Evolutionary conservation across 30 jellyfish, hydroid and myxozoan species (phyloP).

Genomic region (Clytia hemisphaerica): DNA sequence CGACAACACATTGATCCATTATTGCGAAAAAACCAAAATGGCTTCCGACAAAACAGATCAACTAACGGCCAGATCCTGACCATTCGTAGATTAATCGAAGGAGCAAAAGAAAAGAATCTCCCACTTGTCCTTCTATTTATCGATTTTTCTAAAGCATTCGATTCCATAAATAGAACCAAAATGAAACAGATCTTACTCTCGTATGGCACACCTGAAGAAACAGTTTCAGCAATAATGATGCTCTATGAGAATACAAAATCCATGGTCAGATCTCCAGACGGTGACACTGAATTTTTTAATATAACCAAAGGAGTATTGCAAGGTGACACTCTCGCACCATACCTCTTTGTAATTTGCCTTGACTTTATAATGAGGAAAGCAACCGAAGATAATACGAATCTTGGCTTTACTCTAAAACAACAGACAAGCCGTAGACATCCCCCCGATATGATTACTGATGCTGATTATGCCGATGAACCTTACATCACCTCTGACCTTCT

Average conservation of each 20-base stretch:
- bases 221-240: slow-evolving; percentile 14
- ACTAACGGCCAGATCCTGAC: slow-evolving; percentile 23
- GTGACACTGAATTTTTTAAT: slow-evolving; percentile 21
- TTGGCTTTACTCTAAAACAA: slow-evolving; percentile 6
- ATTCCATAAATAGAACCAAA: slow-evolving; percentile 21
- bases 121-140: neutral
- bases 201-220: slow-evolving; percentile 36
- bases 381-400: neutral
- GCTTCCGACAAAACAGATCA: slow-evolving; percentile 20
- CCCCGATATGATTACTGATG: slow-evolving; percentile 31
- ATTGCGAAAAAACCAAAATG: slow-evolving; percentile 20
- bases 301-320: slow-evolving; percentile 18
- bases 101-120: neutral
- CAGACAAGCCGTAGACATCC: slow-evolving; percentile 34
- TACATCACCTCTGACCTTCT: slow-evolving; percentile 1
- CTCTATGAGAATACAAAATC: slow-evolving; percentile 31
- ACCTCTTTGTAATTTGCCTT: slow-evolving; percentile 16
- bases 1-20: no score
- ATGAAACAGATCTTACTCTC: slow-evolving; percentile 24
- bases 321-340: slow-evolving; percentile 47
- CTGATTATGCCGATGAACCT: slow-evolving; percentile 31
- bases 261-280: slow-evolving; percentile 45
- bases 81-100: slow-evolving; percentile 11
- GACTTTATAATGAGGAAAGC: slow-evolving; percentile 29
- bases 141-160: slow-evolving; percentile 32